A percentile compares a stretch with the other conserved stretches of the same genome.
Evolutionary conservation across 2,797 vertebrate genomes (phyloP).

Genomic region (Typhlichthys eigenmanni): DNA sequence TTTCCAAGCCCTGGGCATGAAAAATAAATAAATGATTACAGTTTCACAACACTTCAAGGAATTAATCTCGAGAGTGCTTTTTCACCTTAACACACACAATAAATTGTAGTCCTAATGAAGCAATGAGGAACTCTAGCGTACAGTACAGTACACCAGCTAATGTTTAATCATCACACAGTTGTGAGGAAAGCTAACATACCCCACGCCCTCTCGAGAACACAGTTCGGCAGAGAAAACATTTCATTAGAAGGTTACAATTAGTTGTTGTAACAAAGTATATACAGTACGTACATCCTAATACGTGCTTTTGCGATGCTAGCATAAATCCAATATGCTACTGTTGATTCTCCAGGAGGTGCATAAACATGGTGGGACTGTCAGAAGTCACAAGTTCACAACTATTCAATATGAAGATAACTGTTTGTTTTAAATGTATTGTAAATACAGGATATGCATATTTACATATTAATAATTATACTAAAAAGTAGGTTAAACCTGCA

Average conservation of each 20-base stretch:
- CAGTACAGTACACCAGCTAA: slow-evolving; percentile 25
- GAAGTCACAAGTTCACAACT: too few relatives aligned
- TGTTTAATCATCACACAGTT: slow-evolving; percentile 33
- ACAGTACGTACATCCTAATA: too few relatives aligned
- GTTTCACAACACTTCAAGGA: slow-evolving; percentile 45
- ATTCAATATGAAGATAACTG: too few relatives aligned
- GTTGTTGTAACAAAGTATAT: slow-evolving; percentile 1
- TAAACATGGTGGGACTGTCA: too few relatives aligned
- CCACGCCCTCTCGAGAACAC: not conserved
- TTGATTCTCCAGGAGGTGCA: too few relatives aligned
- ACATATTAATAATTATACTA: too few relatives aligned
- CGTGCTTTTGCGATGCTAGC: not conserved
- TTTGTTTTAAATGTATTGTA: too few relatives aligned
- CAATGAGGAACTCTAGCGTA: slow-evolving; percentile 19
- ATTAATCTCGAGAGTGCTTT: slow-evolving; percentile 54
- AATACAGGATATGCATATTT: too few relatives aligned
- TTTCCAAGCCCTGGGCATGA: slow-evolving; percentile 47
- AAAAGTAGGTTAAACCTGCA: too few relatives aligned
- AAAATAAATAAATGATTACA: slow-evolving; percentile 71
- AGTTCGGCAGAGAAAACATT: slow-evolving; percentile 8
- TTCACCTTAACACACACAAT: slow-evolving; percentile 48
- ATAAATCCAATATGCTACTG: not conserved
- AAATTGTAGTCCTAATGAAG: slow-evolving; percentile 50
- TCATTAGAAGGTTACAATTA: not conserved
- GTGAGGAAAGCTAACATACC: slow-evolving; percentile 1